A percentile compares a stretch with the other conserved stretches of the same genome.
Conservation (phyloP, 2,113 vertebrate species). For the Stomatorhinus ivindoensis region DNA sequence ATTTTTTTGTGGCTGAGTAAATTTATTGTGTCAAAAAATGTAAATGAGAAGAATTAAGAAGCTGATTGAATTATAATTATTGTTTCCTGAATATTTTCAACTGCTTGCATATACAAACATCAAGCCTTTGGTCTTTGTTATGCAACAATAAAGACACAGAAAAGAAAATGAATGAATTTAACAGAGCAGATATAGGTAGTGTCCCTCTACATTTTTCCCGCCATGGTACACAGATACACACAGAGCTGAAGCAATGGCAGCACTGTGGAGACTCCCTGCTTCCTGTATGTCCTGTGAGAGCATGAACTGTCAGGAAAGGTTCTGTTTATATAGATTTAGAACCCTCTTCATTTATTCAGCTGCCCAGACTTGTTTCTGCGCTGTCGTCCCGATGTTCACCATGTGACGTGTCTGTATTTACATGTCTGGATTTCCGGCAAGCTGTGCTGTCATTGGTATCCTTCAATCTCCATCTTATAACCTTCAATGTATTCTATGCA, state of each 20-base stretch:
- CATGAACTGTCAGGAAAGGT: neutral
- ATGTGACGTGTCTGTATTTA: neutral
- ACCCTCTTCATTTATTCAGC: neutral
- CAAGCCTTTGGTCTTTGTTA: neutral
- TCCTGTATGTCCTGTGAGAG: neutral
- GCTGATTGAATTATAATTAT: neutral
- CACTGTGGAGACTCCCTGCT: neutral
- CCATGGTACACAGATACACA: neutral
- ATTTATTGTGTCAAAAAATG: neutral
- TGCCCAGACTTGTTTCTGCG: neutral
- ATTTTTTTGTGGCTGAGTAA: neutral
- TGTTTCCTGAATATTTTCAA: neutral
- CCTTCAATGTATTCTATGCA: neutral
- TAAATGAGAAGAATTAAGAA: neutral
- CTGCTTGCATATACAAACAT: neutral
- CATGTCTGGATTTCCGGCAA: neutral
- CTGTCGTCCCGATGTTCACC: neutral
- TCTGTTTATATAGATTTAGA: neutral
- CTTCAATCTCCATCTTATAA: neutral
- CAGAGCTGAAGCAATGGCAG: neutral
- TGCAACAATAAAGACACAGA: neutral
- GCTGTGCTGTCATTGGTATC: neutral
- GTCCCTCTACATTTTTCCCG: neutral
- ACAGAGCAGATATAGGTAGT: neutral
- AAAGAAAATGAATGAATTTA: neutral